Conservation (phyloP, 1,140 invertebrate genomes). For the Drosophila seguyi region DNA sequence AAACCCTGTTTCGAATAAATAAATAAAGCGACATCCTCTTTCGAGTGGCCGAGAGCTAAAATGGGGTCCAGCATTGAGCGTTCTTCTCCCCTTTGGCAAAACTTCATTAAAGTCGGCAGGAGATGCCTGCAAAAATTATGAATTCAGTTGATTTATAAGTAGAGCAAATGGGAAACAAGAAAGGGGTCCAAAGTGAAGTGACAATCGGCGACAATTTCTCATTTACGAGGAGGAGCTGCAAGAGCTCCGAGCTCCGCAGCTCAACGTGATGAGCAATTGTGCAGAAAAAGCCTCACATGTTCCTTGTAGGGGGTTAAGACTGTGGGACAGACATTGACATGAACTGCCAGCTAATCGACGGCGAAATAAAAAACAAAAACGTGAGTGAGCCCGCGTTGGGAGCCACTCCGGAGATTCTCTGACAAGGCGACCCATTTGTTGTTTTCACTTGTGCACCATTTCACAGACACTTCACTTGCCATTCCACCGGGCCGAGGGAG, state of each 20-base stretch:
- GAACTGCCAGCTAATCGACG: conserved; percentile 77
- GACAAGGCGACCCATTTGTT: conserved; percentile 81
- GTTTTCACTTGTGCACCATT: conserved; percentile 82
- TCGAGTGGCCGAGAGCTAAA: conserved; percentile 48
- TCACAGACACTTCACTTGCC: conserved; percentile 72
- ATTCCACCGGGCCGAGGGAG: conserved; percentile 3
- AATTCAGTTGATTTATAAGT: conserved; percentile 73
- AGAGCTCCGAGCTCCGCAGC: conserved; percentile 15
- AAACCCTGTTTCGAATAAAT: conserved; percentile 45
- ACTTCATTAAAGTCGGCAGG: conserved; percentile 59
- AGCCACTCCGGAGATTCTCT: conserved; percentile 41
- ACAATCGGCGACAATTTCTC: conserved; percentile 76
- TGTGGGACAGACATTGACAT: conserved; percentile 70
- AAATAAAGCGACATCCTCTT: conserved; percentile 72
- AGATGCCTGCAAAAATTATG: conserved; percentile 63
- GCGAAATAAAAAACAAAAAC: conserved; percentile 52
- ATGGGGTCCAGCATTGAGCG: conserved; percentile 16
- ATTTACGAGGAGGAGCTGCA: conserved; percentile 30
- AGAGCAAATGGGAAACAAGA: conserved; percentile 16
- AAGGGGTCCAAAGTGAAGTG: conserved; percentile 40
- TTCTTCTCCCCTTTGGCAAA: conserved; percentile 41
- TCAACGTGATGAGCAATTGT: conserved; percentile 77
- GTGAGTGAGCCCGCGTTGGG: conserved; percentile 41
- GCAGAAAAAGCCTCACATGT: conserved; percentile 55
- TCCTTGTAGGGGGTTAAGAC: conserved; percentile 12